Evolutionary conservation across 2,888 invertebrate genomes (phyloP).

Genomic region (Lasioglossum calceatum): DNA sequence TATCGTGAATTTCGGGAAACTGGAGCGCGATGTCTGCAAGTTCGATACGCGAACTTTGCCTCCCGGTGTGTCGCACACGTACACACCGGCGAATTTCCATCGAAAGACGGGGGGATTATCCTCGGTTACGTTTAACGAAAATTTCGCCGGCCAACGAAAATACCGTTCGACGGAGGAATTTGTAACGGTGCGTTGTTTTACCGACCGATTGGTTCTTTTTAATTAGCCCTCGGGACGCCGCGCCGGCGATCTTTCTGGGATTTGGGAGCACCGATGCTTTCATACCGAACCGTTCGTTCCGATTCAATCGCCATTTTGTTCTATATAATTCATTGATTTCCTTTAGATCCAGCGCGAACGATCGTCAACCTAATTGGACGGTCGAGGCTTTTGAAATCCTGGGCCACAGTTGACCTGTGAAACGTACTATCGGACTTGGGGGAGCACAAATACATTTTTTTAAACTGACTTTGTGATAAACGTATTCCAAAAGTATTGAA

Average conservation of each 20-base stretch:
- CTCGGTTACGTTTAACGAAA: conserved; percentile 12
- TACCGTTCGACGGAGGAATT: not conserved
- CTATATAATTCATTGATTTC: not conserved
- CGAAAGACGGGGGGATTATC: not conserved
- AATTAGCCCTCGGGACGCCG: not conserved
- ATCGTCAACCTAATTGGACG: not conserved
- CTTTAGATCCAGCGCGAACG: not conserved
- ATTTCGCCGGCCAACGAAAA: not conserved
- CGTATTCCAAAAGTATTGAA: not conserved
- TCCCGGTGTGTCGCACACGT: conserved; percentile 1
- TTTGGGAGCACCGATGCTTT: not conserved
- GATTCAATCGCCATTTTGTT: not conserved
- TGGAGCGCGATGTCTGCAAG: conserved; percentile 17
- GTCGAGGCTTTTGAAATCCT: not conserved
- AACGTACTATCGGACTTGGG: not conserved
- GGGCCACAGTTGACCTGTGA: not conserved
- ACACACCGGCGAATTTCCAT: not conserved
- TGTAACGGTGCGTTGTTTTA: not conserved
- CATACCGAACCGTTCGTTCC: not conserved
- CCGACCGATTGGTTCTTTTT: not conserved
- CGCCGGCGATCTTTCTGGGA: not conserved
- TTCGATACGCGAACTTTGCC: conserved; percentile 5
- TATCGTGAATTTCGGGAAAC: conserved; percentile 30
- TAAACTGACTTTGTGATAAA: not conserved
- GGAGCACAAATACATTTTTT: not conserved